Percentiles rank a stretch among this genome's conserved stretches.
These are phyloP conservation scores for Gavia stellata DNA, from an alignment of 2,113 vertebrate species.

Conservation along the genomic window DNA sequence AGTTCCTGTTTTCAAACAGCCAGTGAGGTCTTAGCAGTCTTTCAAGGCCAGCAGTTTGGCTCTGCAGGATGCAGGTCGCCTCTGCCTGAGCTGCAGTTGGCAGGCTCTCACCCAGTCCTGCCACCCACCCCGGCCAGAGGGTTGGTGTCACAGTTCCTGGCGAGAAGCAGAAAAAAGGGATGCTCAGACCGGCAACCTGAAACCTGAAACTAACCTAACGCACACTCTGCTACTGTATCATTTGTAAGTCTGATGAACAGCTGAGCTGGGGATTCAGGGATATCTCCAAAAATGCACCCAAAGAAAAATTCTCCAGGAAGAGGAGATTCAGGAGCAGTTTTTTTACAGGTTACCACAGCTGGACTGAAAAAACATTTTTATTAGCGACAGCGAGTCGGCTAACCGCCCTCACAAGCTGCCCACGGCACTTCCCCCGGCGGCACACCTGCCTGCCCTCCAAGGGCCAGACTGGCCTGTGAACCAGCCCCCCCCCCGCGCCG, in stretches of 20 bases:
- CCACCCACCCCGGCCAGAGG: background rate
- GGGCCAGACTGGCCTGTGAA: rapidly evolving
- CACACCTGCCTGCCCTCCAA: background rate
- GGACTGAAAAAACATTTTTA: background rate
- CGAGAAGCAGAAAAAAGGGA: background rate
- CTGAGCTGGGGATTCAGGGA: background rate
- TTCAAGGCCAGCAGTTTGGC: background rate
- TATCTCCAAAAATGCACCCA: background rate
- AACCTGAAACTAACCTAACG: background rate
- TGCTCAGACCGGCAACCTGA: background rate
- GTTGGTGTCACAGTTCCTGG: background rate
- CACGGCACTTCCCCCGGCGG: background rate
- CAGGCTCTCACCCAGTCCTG: background rate
- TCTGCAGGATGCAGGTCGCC: background rate
- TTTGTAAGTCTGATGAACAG: background rate
- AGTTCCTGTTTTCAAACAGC: rapidly evolving
- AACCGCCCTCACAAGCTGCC: background rate
- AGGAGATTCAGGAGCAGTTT: rapidly evolving
- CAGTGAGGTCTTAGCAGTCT: background rate
- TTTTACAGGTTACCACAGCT: background rate
- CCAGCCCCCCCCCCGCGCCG: too few species aligned
- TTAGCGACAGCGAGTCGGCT: rapidly evolving
- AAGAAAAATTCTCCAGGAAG: background rate
- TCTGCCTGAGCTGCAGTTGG: background rate
- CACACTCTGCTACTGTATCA: background rate